Evolutionary conservation across 2,888 invertebrate genomes (phyloP).

Genomic region (Frankliniella intonsa): DNA sequence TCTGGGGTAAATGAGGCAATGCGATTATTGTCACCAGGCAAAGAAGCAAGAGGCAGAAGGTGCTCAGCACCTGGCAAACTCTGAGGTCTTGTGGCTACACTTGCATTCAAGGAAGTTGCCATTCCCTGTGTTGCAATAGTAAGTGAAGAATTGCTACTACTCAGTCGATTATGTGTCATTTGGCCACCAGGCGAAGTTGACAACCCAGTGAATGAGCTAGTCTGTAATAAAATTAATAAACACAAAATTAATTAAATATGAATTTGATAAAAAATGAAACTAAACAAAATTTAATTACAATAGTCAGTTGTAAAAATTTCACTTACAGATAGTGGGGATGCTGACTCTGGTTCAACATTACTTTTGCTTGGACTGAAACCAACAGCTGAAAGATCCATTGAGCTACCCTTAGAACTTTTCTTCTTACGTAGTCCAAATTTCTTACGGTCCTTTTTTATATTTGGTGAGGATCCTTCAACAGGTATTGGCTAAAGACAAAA

Average conservation of each 20-base stretch:
- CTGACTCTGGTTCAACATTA: conserved; percentile 45
- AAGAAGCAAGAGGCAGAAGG: conserved; percentile 42
- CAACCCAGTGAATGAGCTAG: conserved; percentile 44
- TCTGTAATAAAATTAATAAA: conserved; percentile 33
- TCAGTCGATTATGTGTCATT: conserved; percentile 34
- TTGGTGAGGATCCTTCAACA: conserved; percentile 58
- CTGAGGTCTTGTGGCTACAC: conserved; percentile 50
- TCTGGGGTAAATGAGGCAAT: conserved; percentile 46
- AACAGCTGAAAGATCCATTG: conserved; percentile 53
- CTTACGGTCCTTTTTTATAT: conserved; percentile 63
- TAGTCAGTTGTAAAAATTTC: conserved; percentile 14
- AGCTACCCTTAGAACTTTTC: conserved; percentile 57
- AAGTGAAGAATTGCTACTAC: conserved; percentile 43
- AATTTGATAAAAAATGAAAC: not conserved
- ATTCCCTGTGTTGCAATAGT: conserved; percentile 37
- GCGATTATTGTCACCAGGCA: conserved; percentile 34
- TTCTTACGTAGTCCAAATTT: conserved; percentile 66
- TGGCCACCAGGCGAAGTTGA: conserved; percentile 40
- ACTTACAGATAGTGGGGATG: conserved; percentile 48
- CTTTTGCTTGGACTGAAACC: conserved; percentile 41
- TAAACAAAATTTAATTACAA: not conserved
- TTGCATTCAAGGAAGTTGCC: conserved; percentile 40
- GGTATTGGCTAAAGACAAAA: conserved; percentile 34
- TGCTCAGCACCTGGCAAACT: conserved; percentile 53
- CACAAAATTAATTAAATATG: not conserved